Conservation (phyloP, 2,888 invertebrate genomes). For the Heliconius hortense region DNA sequence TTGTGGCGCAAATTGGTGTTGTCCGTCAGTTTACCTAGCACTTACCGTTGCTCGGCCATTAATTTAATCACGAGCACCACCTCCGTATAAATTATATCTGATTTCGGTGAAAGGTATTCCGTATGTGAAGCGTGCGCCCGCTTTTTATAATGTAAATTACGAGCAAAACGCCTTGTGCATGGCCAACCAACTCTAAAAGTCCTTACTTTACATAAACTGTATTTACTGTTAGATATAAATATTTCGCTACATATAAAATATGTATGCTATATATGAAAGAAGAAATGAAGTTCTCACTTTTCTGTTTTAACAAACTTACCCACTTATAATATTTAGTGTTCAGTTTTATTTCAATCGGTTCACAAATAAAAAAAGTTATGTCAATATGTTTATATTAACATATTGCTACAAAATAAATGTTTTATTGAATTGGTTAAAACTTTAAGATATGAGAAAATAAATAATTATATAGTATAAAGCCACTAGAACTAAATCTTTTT, state of each 20-base stretch:
- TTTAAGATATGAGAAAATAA: too few relatives aligned
- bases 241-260: not conserved
- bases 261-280: not conserved
- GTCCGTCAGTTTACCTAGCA: slow-evolving; percentile 31
- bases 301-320: too few relatives aligned
- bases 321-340: too few relatives aligned
- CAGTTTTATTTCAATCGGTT: too few relatives aligned
- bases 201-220: not conserved
- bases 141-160: slow-evolving; percentile 22
- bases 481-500: not conserved
- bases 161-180: slow-evolving; percentile 23
- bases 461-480: too few relatives aligned
- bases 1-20: not conserved
- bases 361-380: too few relatives aligned
- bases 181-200: slow-evolving; percentile 5
- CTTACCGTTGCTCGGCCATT: slow-evolving; percentile 29
- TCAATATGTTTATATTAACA: too few relatives aligned
- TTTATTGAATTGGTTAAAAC: too few relatives aligned
- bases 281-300: too few relatives aligned
- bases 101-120: slow-evolving; percentile 40
- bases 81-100: slow-evolving; percentile 36
- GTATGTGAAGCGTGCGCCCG: slow-evolving; percentile 16
- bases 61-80: slow-evolving; percentile 33
- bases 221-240: not conserved
- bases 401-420: too few relatives aligned